Conservation (phyloP, 2,797 vertebrate genomes). For the Huso huso region DNA sequence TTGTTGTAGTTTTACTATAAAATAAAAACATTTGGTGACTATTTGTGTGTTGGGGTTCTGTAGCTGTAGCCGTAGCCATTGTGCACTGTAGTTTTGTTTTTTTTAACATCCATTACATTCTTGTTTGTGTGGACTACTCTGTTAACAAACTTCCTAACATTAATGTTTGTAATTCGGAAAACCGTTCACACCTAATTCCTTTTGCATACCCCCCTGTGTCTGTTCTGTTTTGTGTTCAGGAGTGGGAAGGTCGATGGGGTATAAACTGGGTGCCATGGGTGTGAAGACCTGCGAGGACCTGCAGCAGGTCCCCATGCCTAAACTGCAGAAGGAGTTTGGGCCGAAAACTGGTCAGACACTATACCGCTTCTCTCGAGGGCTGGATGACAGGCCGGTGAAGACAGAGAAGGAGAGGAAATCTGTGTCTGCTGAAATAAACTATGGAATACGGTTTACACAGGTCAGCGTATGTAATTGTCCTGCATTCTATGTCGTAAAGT, state of each 20-base stretch:
- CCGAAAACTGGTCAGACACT: constrained; percentile 90
- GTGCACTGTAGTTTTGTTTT: no score
- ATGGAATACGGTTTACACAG: constrained; percentile 91
- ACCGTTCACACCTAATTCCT: no score
- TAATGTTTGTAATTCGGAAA: no score
- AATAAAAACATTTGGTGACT: no score
- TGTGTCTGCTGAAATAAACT: constrained; percentile 96
- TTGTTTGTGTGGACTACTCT: no score
- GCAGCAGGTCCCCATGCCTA: constrained; percentile 78
- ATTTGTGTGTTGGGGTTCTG: no score
- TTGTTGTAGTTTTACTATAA: no score
- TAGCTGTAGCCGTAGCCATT: no score
- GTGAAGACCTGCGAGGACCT: constrained; percentile 89
- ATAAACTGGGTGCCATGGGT: constrained; percentile 74
- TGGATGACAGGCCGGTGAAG: constrained; percentile 88
- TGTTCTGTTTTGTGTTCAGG: constrained; percentile 53
- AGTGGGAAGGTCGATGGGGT: constrained; percentile 86
- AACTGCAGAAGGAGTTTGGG: constrained; percentile 90
- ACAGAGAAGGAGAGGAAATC: constrained; percentile 93
- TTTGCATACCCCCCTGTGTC: background rate
- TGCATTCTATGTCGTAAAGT: no score
- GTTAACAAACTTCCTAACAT: no score
- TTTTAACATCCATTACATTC: no score
- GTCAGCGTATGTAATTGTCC: constrained; percentile 35
- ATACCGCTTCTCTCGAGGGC: constrained; percentile 88